Evolutionary conservation across 2,113 vertebrate genomes (phyloP), one percentile per base, ranked within the genome.

Genomic region (Phrynosoma blainvillii): DNA sequence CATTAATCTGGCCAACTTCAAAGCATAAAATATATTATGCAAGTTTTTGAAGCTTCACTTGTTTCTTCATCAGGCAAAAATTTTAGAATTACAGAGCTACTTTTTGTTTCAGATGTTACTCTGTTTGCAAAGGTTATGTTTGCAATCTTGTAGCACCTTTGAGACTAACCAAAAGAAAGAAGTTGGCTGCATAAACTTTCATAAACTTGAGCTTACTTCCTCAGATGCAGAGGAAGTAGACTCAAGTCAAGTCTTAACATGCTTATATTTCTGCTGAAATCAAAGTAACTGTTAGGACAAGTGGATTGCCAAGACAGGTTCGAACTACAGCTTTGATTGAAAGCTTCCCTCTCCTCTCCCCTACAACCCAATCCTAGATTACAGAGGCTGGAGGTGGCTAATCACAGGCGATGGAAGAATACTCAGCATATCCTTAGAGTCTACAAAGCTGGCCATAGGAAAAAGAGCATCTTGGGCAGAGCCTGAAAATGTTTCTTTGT

Each of bases 41-140:
- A 0, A 13, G 82, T 81, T 93, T 90, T 87, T 89, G 84, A 9
- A 32, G 23, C 10, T 27, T 32, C 74, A 42, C 59, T 79, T 14
- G 13, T 11, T 65, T 73, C 54, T 89, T 78, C 9, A 68, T 7
- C 78, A 88, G 0, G 12, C 11, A 20, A 59, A 81, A 65, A 81
- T 23, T 12, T 62, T 62, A 62, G 13, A 62, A 1, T 62, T 18
- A 62, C 18, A 62, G 59, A 18, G 3, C 18, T 16, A 62, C 16
- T 16, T 62, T 62, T 18, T 62, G 59, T 62, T 18, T 62, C 14
- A 62, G 59, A 18, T 47, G 47, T 47, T 47, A 47, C 47, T 47
- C 47, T 47, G 47, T 47, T 47, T 47, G 47, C 47, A 47, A 5
- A 47, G 47, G 47, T 7, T 47, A 47, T 47, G 47, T 47, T 47